Conservation (phyloP, 2,888 invertebrate species). For the Aspidapion aeneum region DNA sequence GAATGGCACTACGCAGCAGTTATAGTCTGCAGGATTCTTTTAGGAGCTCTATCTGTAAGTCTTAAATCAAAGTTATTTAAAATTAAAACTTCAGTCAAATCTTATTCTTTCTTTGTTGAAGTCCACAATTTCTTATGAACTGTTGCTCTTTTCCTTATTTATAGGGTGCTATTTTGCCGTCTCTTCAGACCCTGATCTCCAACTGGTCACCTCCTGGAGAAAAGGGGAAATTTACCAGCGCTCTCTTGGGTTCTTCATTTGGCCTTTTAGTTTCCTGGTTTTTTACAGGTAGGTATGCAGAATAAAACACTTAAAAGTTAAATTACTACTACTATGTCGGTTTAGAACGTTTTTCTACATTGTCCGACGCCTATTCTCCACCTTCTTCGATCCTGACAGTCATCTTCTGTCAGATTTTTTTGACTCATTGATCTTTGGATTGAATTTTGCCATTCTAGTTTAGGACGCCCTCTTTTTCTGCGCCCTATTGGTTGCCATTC, state of each 20-base stretch:
- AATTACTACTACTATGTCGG: too few relatives aligned
- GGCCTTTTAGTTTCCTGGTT: slow-evolving; percentile 68
- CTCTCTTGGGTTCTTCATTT: slow-evolving; percentile 68
- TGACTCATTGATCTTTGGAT: too few relatives aligned
- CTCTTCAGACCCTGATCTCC: slow-evolving; percentile 62
- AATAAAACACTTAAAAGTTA: too few relatives aligned
- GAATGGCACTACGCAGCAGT: slow-evolving; percentile 52
- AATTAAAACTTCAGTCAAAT: neutral
- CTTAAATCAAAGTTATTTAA: neutral
- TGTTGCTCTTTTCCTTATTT: too few relatives aligned
- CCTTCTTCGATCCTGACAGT: too few relatives aligned
- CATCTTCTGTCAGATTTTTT: too few relatives aligned
- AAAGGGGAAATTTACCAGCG: slow-evolving; percentile 67
- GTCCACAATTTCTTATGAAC: neutral
- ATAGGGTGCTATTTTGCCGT: slow-evolving; percentile 60
- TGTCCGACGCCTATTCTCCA: too few relatives aligned
- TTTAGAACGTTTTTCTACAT: too few relatives aligned
- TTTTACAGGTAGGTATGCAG: too few relatives aligned
- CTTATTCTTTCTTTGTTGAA: neutral
- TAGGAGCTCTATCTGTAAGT: slow-evolving; percentile 59
- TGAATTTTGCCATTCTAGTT: too few relatives aligned
- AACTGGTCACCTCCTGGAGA: slow-evolving; percentile 71
- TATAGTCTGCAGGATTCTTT: slow-evolving; percentile 52
- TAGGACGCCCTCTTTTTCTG: too few relatives aligned
- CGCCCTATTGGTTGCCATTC: too few relatives aligned